Base-by-base conservation (phyloP, 2,888 invertebrate species). In the Lissonota sp. region DNA sequence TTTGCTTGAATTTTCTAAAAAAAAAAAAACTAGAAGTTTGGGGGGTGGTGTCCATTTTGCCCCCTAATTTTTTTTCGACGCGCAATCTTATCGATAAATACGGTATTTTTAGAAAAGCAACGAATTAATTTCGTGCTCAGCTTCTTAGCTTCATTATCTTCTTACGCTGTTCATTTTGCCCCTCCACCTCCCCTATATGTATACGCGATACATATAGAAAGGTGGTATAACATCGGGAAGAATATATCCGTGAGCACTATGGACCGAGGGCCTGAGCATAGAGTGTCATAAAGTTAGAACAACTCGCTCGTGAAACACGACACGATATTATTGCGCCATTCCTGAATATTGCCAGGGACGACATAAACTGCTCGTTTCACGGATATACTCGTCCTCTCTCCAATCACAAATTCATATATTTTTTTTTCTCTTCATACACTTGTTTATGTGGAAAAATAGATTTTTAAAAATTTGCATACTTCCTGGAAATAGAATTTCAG, bases 291-390 rank as follows among this genome's bases (percentile, higher is more conserved):
- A 80, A 80, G 80, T 80, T 66, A 39, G 62, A 67, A 76, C 72
- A 62, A 75, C 67, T 80, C 71, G 80, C 75, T 80, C 75, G 80
- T 80, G 75, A 80, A 80, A 80, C 75, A 80, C 75, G 80, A 80
- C 80, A 80, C 75, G 71, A 71, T 71, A 76, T 80, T 80, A 76
- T 80, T 75, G 80, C 75, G 72, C 71, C 67, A 57, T 66, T 72
- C 26, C 26, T 62, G 71, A 76, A 71, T 80, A 80, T 80, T 76
- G 80, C 75, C 46, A 62, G 49, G 70, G 66, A 80, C 66, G 75
- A 72, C 80, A 80, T 62, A 72, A 80, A 80, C 75, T 76, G 71
- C 62, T 76, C 75, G 80, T 80, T 80, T 76, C 75, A 72, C 71
- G 55, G 71, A 80, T 76, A 71, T 55, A 66, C 66, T 62, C 60